Percentiles rank a stretch among this genome's conserved stretches.
phyloP scores from a whole-genome alignment of 2,113 vertebrate species.

The Misgurnus mizolepis region DNA sequence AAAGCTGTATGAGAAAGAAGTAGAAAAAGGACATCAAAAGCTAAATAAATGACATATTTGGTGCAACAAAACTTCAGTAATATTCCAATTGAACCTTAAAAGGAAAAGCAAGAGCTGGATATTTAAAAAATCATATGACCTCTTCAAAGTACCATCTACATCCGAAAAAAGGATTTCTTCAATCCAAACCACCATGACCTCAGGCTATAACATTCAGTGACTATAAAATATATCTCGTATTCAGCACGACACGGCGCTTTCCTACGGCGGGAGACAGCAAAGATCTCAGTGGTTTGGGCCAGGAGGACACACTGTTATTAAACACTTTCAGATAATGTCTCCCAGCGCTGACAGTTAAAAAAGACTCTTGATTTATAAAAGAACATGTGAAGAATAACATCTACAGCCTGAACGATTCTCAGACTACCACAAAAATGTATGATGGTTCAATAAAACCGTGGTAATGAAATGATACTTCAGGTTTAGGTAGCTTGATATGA shows the following conservation, averaged over 20 bases:
- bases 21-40: background rate
- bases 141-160: background rate
- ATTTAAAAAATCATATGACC: background rate
- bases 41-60: background rate
- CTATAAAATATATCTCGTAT: background rate
- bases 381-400: slow-evolving; percentile 34
- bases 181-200: background rate
- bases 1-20: background rate
- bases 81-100: background rate
- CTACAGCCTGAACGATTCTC: background rate
- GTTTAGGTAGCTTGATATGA: too few species aligned
- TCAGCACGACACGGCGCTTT: background rate
- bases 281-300: background rate
- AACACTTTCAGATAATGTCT: slow-evolving; percentile 26
- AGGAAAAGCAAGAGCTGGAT: background rate
- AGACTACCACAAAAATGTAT: background rate
- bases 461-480: too few species aligned
- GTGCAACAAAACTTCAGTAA: background rate
- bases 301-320: slow-evolving; percentile 15
- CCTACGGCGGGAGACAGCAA: background rate
- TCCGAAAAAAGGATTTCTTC: background rate
- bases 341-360: background rate
- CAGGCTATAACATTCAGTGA: background rate
- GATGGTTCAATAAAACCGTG: too few species aligned
- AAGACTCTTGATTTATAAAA: slow-evolving; percentile 3